Evolutionary conservation across 2,113 vertebrate species (phyloP), one percentile per base, ranked within the genome.

Genomic region (Pterocles orientalis): DNA sequence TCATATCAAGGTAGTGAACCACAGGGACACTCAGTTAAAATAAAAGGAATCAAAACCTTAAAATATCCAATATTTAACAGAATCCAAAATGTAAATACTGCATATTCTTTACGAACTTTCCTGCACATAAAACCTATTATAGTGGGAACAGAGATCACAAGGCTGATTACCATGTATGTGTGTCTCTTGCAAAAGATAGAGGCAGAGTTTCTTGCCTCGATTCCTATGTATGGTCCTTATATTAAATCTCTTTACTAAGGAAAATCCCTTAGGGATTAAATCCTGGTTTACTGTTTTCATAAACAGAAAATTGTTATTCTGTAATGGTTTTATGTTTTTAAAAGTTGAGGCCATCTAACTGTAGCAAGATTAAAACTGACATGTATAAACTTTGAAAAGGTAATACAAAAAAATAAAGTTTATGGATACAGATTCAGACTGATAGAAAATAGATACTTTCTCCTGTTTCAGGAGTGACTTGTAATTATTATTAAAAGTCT

Each of bases 231-330:
- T 21, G 18, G 39, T 41, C 31, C 60, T 60, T n/a, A 41, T 61
- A 62, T 19, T 69, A 9, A 29, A 88, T 77, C 53, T 61, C 23
- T 48, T 57, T 15, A 86, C 23, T 69, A 90, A 75, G 41, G 58
- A 85, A 71, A 85, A 90, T 70, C 86, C 50, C 47, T 33, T 72
- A 51, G 23, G 57, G 61, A 82, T 20, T 80, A 94, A 71, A 84
- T 65, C 24, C 45, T 64, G 20, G 8, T 79, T 92, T 68, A 68
- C 7, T 62, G 12, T 90, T 94, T 77, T 39, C 47, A 60, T 80
- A 58, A 90, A 80, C 11, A 86, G 31, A 33, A 64, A 82, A 77
- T 24, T 78, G 15, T 53, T 57, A 53, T n/a, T 36, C 28, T 53
- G 14, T 39, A 83, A 51, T 14, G 6, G 7, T 33, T 94, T 91